Base-by-base conservation (phyloP, 2,113 vertebrate genomes). In the Buteo buteo region DNA sequence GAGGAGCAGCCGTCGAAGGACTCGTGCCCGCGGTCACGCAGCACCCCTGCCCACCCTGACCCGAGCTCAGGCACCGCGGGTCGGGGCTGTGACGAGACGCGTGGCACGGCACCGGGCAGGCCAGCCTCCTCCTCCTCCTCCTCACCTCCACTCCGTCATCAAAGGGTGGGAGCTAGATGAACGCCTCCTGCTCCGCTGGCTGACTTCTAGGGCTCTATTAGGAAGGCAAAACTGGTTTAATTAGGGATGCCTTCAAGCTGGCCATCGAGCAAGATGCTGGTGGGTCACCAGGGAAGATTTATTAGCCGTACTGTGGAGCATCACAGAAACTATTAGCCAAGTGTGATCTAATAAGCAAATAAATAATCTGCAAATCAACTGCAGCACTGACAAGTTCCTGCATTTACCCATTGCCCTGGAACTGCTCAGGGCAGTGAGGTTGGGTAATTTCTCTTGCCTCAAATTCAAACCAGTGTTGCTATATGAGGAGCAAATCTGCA, bases 291-390 rank as follows among this genome's bases (percentile, higher is more conserved):
- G 85, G 74, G 93, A 92, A 78, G 50, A 59, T 91, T 94, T 95
- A 94, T 76, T 94, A 96, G 71, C 79, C 1, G 1, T 69, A 54
- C 38, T 89, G 73, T 12, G 82, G 92, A 94, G 93, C 92, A 84
- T 72, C 95, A 88, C 83, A 81, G 94, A 81, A 88, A 83, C 79
- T 87, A 85, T 69, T 93, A 96, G 95, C 96, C 64, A 94, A 95
- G 96, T 95, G 91, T 50, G 52, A 76, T 86, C 86, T 87, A 96
- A 95, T 90, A 95, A 92, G 90, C 92, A 93, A 97, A 96, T 93
- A 93, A 88, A 97, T 93, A 40, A 93, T 76, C 86, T 94, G 93
- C 81, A 93, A 95, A 95, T 82, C 80, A 59, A 0, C 84, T 49
- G 79, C 49, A 47, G 85, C 66, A 20, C 88, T 67, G 77, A 59